A percentile compares a stretch with the other conserved stretches of the same genome.
Conservation (phyloP, 1,140 invertebrate genomes). For the Gryon sp. region DNA sequence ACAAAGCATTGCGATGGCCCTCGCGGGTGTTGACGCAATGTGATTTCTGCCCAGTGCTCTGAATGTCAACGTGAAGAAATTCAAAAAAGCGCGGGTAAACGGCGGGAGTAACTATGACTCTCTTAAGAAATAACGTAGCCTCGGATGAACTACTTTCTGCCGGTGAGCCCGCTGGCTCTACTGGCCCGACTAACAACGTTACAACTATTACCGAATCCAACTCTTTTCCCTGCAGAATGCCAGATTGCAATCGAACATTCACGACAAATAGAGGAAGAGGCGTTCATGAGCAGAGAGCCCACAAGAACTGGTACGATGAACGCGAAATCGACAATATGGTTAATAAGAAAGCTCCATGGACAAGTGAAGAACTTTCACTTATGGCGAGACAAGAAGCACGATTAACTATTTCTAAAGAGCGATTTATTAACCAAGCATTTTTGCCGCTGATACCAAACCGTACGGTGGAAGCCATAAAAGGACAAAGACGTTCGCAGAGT, state of each 20-base stretch:
- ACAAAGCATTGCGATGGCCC: slow-evolving; percentile 92
- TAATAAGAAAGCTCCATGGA: background rate
- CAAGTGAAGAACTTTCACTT: background rate
- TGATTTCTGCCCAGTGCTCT: slow-evolving; percentile 91
- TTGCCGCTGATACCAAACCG: no score
- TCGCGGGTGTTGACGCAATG: slow-evolving; percentile 85
- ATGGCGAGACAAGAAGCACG: slow-evolving; percentile 5
- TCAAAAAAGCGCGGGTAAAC: slow-evolving; percentile 87
- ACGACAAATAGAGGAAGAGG: slow-evolving; percentile 3
- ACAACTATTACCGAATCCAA: no score
- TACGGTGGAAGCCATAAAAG: slow-evolving; percentile 4
- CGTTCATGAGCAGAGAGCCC: background rate
- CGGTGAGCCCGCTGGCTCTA: no score
- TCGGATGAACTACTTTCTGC: no score
- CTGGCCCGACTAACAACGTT: no score
- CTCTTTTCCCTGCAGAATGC: no score
- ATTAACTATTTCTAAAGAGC: no score
- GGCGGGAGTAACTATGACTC: slow-evolving; percentile 90
- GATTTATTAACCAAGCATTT: background rate
- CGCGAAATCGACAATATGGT: background rate
- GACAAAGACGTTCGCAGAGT: background rate
- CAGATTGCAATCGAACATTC: background rate
- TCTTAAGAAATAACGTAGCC: no score
- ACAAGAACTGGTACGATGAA: slow-evolving; percentile 9
- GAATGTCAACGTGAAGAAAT: slow-evolving; percentile 87